Evolutionary conservation across 2,888 invertebrate genomes (phyloP).

Genomic region (Itoplectis maculator): DNA sequence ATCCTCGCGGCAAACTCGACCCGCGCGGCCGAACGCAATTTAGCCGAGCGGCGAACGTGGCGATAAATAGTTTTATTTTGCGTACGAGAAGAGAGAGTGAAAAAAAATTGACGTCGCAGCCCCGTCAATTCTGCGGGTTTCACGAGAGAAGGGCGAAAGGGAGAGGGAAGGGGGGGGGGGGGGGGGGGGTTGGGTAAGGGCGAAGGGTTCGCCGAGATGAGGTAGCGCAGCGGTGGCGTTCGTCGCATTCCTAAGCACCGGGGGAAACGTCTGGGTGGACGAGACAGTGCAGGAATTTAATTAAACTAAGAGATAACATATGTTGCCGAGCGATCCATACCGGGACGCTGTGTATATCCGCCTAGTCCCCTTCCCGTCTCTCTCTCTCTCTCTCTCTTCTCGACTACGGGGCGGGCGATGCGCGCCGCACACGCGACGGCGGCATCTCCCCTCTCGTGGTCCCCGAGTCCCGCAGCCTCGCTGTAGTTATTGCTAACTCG

Average conservation of each 20-base stretch:
- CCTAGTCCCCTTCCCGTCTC: constrained; percentile 37
- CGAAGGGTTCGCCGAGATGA: constrained; percentile 46
- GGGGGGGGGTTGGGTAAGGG: constrained; percentile 59
- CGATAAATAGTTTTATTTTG: constrained; percentile 5
- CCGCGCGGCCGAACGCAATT: constrained; percentile 24
- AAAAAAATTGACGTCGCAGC: constrained; percentile 39
- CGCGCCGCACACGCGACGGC: constrained; percentile 66
- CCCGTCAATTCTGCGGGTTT: constrained; percentile 32
- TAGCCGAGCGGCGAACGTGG: constrained; percentile 14
- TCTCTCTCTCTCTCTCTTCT: too few species aligned
- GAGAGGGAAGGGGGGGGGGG: constrained; percentile 46
- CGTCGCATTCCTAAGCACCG: constrained; percentile 78
- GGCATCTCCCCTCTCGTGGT: constrained; percentile 69
- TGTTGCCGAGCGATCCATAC: constrained; percentile 78
- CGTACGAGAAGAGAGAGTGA: neutral
- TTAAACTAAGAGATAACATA: constrained; percentile 87
- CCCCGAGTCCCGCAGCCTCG: constrained; percentile 65
- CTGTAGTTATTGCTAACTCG: constrained; percentile 82
- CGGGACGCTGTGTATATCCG: neutral
- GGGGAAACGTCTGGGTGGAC: constrained; percentile 60
- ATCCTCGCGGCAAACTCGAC: constrained; percentile 40
- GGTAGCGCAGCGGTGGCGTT: constrained; percentile 50
- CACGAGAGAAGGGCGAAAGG: constrained; percentile 30
- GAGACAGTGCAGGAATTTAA: constrained; percentile 86
- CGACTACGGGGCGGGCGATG: too few species aligned